Base-by-base conservation (phyloP, 2,888 invertebrate genomes). In the Napeogenes sylphis region DNA sequence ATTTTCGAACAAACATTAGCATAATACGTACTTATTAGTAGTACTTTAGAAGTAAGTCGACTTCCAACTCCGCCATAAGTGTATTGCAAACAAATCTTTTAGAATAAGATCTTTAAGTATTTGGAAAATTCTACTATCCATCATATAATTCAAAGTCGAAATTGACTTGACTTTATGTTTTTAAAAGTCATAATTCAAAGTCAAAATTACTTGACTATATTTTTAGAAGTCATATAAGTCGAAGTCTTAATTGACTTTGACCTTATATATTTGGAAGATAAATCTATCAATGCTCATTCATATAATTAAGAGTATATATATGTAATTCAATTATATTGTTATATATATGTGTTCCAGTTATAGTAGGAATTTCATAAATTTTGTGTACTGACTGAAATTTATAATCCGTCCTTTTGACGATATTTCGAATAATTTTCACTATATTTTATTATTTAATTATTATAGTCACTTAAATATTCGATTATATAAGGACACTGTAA, bases 61-160 rank as follows among this genome's bases (percentile, higher is more conserved):
- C 78, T 79, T 77, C 77, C 77, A 78, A 86, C 85, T 90, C 89
- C 90, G 90, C 90, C 90, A 90, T 90, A 90, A 86, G 80, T 84
- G 76, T 82, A 84, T 84, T 78, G 82, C 78, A 72, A 78, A 81
- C 75, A 76, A 76, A 77, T 71, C 66, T 71, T 63, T 65, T 79
- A 81, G 78, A 67, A 68, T 78, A 77, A 75, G 73, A 47, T 61
- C 61, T 66, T 62, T 62, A 62, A 62, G 55, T 51, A 14, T 47
- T 21, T 14, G 21, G n/a, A 21, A 6, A 14, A 4, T n/a, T 47
- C 4, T 47, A 4, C 46, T 47, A 21, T 21, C 6, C 4, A 38
- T 38, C 4, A 6, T 38, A 38, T 38, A 38, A 38, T 38, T 38
- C 21, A 21, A 21, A 21, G 21, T 21, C 21, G 21, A 21, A 21